phyloP scores from a whole-genome alignment of 1,140 invertebrate species.

The Bradysia coprophila region DNA sequence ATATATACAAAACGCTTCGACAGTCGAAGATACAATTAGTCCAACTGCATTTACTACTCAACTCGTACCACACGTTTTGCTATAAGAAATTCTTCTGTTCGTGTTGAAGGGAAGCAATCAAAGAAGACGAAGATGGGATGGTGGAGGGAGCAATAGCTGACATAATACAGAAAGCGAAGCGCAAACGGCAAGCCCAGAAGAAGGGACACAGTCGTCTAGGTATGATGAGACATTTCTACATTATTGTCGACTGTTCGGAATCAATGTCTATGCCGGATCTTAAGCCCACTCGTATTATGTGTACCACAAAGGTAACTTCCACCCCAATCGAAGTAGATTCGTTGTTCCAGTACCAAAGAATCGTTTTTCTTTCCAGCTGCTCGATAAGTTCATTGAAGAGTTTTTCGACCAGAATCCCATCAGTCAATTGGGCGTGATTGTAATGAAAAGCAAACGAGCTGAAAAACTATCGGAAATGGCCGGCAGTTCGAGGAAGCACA shows the following conservation, averaged over 20 bases:
- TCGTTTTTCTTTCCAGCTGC: slow-evolving; percentile 38
- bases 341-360: not conserved
- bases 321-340: not conserved
- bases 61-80: slow-evolving; percentile 3
- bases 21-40: not conserved
- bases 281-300: slow-evolving; percentile 82
- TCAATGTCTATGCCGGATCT: slow-evolving; percentile 88
- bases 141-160: slow-evolving; percentile 77
- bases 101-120: slow-evolving; percentile 73
- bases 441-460: slow-evolving; percentile 82
- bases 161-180: slow-evolving; percentile 74
- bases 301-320: slow-evolving; percentile 61
- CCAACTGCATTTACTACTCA: not conserved
- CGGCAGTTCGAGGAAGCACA: slow-evolving; percentile 66
- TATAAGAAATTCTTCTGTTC: no score
- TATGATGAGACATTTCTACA: slow-evolving; percentile 89
- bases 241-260: slow-evolving; percentile 85
- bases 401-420: slow-evolving; percentile 98
- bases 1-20: slow-evolving; percentile 1
- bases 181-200: slow-evolving; percentile 52
- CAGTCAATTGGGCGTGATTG: slow-evolving; percentile 85
- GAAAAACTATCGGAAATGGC: slow-evolving; percentile 81
- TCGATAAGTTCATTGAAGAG: slow-evolving; percentile 89
- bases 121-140: slow-evolving; percentile 86
- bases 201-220: slow-evolving; percentile 64